Evolutionary conservation across 2,888 invertebrate species (phyloP).

Genomic region (Cartodere bifasciata): DNA sequence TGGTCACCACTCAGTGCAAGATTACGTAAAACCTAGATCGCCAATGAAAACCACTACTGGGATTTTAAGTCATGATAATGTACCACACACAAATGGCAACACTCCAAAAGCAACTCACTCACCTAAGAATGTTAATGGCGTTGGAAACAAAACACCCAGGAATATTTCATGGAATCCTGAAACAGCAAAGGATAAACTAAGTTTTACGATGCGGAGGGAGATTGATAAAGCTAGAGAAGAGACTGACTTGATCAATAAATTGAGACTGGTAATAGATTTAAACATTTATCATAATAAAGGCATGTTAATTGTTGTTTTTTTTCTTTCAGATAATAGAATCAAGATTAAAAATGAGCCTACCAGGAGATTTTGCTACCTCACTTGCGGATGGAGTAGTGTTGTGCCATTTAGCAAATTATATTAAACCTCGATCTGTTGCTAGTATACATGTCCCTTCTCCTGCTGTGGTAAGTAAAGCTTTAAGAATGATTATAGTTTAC

Average conservation of each 20-base stretch:
- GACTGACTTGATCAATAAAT: conserved; percentile 68
- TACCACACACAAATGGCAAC: conserved; percentile 23
- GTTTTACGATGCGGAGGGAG: conserved; percentile 85
- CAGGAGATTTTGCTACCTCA: conserved; percentile 72
- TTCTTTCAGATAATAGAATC: conserved; percentile 70
- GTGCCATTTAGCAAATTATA: conserved; percentile 89
- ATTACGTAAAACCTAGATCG: conserved; percentile 54
- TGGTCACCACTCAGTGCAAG: conserved; percentile 30
- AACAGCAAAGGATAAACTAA: conserved; percentile 58
- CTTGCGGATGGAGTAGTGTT: conserved; percentile 86
- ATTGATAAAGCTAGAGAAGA: conserved; percentile 86
- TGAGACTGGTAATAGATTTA: conserved; percentile 73
- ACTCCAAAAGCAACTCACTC: conserved; percentile 3
- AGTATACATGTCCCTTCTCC: conserved; percentile 92
- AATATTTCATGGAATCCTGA: conserved; percentile 66
- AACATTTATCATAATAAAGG: conserved; percentile 1
- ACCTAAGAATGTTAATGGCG: conserved; percentile 22
- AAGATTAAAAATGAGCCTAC: conserved; percentile 79
- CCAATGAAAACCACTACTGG: conserved; percentile 49
- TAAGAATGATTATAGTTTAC: no score
- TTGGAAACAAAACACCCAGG: conserved; percentile 19
- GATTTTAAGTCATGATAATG: conserved; percentile 46
- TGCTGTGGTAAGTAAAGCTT: conserved; percentile 76
- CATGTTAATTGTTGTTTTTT: conserved; percentile 5
- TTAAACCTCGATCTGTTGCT: conserved; percentile 79